phyloP scores from a whole-genome alignment of 2,113 vertebrate genomes.

The Rhinopomastus cyanomelas region DNA sequence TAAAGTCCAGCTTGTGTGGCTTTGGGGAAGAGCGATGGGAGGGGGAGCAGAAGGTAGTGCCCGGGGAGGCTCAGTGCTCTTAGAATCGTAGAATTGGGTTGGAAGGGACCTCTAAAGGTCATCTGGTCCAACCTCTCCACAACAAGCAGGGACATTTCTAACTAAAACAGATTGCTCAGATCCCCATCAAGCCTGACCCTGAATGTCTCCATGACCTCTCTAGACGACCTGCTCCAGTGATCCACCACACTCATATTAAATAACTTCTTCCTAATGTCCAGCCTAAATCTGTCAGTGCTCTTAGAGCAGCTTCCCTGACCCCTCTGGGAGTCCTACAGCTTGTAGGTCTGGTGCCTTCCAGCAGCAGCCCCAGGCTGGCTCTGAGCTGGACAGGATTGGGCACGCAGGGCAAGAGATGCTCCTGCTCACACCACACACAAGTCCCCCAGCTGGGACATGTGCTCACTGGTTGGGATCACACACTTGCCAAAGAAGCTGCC shows the following conservation, averaged over 20 bases:
- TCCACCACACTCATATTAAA: too few species aligned
- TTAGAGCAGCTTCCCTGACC: neutral
- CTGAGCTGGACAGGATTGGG: neutral
- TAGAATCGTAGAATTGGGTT: too few species aligned
- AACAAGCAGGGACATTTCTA: too few species aligned
- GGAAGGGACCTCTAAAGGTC: too few species aligned
- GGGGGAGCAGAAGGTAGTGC: neutral
- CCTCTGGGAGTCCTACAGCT: fast-evolving
- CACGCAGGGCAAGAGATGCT: neutral
- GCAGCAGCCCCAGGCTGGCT: neutral
- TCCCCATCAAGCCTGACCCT: too few species aligned
- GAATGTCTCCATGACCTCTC: too few species aligned
- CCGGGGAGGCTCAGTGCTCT: neutral
- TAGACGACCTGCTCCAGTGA: too few species aligned
- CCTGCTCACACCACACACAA: neutral
- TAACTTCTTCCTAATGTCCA: too few species aligned
- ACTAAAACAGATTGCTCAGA: too few species aligned
- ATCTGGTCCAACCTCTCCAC: too few species aligned
- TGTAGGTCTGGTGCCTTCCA: neutral
- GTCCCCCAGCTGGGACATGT: neutral
- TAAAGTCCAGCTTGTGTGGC: neutral
- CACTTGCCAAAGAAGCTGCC: neutral
- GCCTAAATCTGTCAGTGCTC: too few species aligned
- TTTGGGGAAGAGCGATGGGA: neutral
- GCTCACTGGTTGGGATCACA: neutral